Conservation (phyloP, 1,140 invertebrate genomes). For the Neocloeon triangulifer region DNA sequence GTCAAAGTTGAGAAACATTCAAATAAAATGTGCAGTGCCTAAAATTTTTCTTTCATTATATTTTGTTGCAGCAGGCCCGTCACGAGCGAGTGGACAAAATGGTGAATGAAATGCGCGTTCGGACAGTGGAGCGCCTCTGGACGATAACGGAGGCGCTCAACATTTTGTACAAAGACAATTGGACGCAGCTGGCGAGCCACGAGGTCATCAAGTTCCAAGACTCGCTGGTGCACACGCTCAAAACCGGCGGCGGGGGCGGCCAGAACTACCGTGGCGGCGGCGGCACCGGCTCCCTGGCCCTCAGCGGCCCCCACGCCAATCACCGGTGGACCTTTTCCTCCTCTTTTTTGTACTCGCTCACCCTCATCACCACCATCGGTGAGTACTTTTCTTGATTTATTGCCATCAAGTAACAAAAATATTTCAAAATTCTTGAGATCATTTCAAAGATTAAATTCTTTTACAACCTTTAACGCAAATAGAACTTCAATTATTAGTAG, state of each 20-base stretch:
- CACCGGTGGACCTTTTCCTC: constrained; percentile 71
- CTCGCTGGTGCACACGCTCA: constrained; percentile 22
- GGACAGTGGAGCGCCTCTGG: constrained; percentile 65
- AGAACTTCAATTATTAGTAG: too few relatives aligned
- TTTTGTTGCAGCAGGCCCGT: constrained; percentile 13
- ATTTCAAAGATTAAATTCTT: too few relatives aligned
- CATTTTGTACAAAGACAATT: constrained; percentile 84
- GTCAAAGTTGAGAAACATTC: too few relatives aligned
- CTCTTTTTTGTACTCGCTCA: constrained; percentile 83
- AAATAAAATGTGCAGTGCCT: too few relatives aligned
- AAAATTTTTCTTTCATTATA: too few relatives aligned
- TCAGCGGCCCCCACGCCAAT: too few relatives aligned
- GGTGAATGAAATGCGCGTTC: constrained; percentile 10
- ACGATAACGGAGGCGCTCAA: constrained; percentile 84
- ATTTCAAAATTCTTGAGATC: too few relatives aligned
- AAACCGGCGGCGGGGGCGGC: constrained; percentile 16
- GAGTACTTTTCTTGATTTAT: too few relatives aligned
- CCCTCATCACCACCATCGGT: constrained; percentile 92
- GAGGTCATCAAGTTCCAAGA: constrained; percentile 60
- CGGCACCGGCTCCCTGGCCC: constrained; percentile 17
- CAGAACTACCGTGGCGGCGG: constrained; percentile 13
- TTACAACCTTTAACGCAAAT: too few relatives aligned
- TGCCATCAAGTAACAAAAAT: too few relatives aligned
- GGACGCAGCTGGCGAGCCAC: constrained; percentile 61
- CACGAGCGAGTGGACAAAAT: not conserved